A percentile compares a stretch with the other conserved stretches of the same genome.
phyloP scores from a whole-genome alignment of 1,140 invertebrate genomes.

The Lordiphosa collinella region DNA sequence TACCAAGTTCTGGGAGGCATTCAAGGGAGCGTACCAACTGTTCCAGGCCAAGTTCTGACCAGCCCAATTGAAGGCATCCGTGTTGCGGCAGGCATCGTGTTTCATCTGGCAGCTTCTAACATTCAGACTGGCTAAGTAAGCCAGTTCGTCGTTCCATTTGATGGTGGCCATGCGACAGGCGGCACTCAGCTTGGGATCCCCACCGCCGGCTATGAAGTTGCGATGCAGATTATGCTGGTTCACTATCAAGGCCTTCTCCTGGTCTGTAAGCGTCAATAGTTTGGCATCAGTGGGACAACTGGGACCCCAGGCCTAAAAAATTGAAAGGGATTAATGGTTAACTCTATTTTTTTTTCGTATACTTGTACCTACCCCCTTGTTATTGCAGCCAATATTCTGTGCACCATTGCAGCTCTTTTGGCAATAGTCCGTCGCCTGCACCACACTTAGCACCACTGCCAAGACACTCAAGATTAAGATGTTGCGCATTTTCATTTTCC shows the following conservation, averaged over 20 bases:
- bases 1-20: constrained; percentile 15
- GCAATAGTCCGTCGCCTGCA: constrained; percentile 45
- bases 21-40: constrained; percentile 31
- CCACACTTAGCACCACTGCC: constrained; percentile 1
- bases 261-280: constrained; percentile 20
- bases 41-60: constrained; percentile 73
- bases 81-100: constrained; percentile 68
- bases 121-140: constrained; percentile 57
- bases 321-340: not conserved
- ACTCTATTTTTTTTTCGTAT: not conserved
- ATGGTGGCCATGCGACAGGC: constrained; percentile 73
- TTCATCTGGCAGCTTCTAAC: constrained; percentile 55
- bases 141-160: constrained; percentile 66
- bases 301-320: constrained; percentile 30
- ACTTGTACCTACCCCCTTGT: constrained; percentile 44
- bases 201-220: constrained; percentile 54
- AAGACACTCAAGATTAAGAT: constrained; percentile 14
- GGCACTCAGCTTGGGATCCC: constrained; percentile 26
- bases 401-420: constrained; percentile 32
- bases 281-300: constrained; percentile 44
- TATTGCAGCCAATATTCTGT: constrained; percentile 56
- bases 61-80: constrained; percentile 51
- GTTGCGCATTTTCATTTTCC: constrained; percentile 34
- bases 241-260: constrained; percentile 40
- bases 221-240: constrained; percentile 45